A percentile compares a stretch with the other conserved stretches of the same genome.
Evolutionary conservation across 2,113 vertebrate species (phyloP).

Genomic region (Catagonus wagneri): DNA sequence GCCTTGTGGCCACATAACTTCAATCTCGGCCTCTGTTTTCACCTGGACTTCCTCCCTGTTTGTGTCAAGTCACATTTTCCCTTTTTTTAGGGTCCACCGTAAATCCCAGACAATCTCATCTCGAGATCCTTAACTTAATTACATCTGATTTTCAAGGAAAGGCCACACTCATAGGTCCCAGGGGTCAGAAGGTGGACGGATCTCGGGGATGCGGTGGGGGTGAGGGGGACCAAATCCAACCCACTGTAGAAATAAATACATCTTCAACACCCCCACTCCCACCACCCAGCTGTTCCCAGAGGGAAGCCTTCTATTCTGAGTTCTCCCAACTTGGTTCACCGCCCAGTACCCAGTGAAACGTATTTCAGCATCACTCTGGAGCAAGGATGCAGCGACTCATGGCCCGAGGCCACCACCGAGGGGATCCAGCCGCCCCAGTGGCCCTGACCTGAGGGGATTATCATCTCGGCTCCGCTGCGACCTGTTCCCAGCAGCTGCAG

Average conservation of each 20-base stretch:
- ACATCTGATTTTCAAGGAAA: neutral
- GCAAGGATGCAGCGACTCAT: neutral
- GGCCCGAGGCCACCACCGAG: neutral
- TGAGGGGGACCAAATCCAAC: neutral
- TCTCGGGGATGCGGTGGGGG: neutral
- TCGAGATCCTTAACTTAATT: neutral
- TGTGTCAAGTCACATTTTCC: neutral
- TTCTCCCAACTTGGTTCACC: neutral
- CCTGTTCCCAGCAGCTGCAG: neutral
- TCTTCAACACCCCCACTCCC: neutral
- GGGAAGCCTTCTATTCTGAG: neutral
- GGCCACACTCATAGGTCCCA: neutral
- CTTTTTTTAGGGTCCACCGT: neutral
- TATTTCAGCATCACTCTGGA: neutral
- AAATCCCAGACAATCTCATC: neutral
- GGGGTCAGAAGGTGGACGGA: neutral
- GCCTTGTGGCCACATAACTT: neutral
- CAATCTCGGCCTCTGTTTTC: neutral
- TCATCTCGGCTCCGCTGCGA: neutral
- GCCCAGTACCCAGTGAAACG: neutral
- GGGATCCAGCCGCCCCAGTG: neutral
- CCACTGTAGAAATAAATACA: neutral
- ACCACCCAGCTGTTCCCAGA: neutral
- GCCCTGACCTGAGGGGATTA: neutral
- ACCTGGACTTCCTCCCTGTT: too few relatives aligned